Evolutionary conservation across 2,797 vertebrate species (phyloP).

Genomic region (Falco naumanni): DNA sequence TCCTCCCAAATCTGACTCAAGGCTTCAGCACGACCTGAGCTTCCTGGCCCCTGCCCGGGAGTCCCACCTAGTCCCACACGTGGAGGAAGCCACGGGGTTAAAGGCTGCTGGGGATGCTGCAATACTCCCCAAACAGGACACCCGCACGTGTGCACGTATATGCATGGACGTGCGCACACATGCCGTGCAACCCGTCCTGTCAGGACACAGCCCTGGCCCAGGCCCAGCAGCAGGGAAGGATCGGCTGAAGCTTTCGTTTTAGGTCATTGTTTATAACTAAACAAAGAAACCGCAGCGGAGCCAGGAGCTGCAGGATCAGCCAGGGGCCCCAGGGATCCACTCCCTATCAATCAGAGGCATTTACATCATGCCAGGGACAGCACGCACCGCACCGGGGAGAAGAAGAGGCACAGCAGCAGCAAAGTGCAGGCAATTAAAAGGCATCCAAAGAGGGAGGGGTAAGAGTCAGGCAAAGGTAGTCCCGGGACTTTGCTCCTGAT

Average conservation of each 20-base stretch:
- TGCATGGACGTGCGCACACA: not conserved
- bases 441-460: not conserved
- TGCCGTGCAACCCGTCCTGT: not conserved
- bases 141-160: not conserved
- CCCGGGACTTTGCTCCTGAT: not conserved
- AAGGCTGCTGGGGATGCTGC: not conserved
- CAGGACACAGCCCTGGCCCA: conserved; percentile 35
- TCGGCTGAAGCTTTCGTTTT: not conserved
- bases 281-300: not conserved
- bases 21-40: not conserved
- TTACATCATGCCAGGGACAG: not conserved
- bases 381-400: fast-evolving
- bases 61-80: not conserved
- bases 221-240: not conserved
- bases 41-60: not conserved
- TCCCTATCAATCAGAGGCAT: not conserved
- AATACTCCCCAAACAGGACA: not conserved
- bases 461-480: not conserved
- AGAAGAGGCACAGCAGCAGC: not conserved
- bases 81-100: not conserved
- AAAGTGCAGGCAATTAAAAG: not conserved
- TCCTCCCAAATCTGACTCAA: not conserved
- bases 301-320: conserved; percentile 28
- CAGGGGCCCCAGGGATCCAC: not conserved
- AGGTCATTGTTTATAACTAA: conserved; percentile 61